These are phyloP conservation scores for Phaetusa simplex DNA, from an alignment of 2,113 vertebrate species.

Conservation along the genomic window DNA sequence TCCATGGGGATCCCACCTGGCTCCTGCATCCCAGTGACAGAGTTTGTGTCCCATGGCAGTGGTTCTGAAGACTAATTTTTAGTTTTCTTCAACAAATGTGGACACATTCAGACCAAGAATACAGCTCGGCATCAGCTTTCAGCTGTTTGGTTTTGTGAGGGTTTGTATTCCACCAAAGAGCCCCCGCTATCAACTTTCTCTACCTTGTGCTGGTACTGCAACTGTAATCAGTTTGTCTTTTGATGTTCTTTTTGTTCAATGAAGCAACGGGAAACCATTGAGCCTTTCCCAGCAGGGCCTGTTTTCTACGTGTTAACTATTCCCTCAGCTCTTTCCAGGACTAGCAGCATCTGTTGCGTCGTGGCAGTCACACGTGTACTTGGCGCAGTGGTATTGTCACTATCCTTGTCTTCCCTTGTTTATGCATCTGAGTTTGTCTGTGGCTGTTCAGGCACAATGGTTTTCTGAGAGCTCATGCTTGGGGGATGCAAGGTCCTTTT, in stretches of 20 bases:
- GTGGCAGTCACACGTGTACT: accelerated
- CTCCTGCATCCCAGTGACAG: background rate
- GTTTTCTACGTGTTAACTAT: background rate
- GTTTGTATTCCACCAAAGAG: background rate
- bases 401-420: background rate
- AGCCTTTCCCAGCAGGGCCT: background rate
- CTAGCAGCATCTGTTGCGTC: background rate
- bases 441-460: background rate
- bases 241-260: background rate
- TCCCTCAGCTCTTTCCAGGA: background rate
- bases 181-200: background rate
- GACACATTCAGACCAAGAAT: background rate
- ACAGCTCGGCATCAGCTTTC: background rate
- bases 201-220: background rate
- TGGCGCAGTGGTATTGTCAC: background rate
- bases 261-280: background rate
- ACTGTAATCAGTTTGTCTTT: background rate
- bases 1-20: accelerated
- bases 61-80: background rate
- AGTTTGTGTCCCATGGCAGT: background rate
- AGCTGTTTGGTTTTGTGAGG: background rate
- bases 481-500: background rate
- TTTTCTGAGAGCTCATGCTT: background rate
- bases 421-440: background rate
- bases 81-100: background rate